A percentile compares a stretch with the other conserved stretches of the same genome.
These are phyloP conservation scores for Todus mexicanus DNA, from an alignment of 2,797 vertebrate species.

Conservation along the genomic window DNA sequence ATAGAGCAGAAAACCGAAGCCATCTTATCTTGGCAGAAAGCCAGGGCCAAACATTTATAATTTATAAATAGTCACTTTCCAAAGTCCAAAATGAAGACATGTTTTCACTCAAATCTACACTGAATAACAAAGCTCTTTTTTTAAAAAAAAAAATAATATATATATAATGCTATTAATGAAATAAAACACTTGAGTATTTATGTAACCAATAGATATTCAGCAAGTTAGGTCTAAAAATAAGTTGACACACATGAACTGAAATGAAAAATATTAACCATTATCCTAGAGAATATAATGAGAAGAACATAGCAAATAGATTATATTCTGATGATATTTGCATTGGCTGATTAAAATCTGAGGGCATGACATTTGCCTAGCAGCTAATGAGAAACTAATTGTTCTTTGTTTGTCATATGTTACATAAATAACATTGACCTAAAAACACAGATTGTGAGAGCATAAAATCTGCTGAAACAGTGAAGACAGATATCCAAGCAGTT, in stretches of 20 bases:
- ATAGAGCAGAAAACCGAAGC: not conserved
- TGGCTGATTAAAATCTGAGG: slow-evolving; percentile 14
- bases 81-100: not conserved
- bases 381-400: slow-evolving; percentile 29
- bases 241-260: not conserved
- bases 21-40: not conserved
- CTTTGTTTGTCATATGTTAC: not conserved
- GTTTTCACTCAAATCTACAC: not conserved
- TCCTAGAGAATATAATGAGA: not conserved
- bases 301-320: not conserved
- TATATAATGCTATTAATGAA: not conserved
- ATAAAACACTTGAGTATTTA: not conserved
- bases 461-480: not conserved
- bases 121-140: too few species aligned
- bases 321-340: not conserved
- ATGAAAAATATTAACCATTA: not conserved
- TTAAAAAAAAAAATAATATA: too few species aligned
- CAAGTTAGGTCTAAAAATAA: not conserved
- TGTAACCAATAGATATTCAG: not conserved
- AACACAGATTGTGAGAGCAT: not conserved
- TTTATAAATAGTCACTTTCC: not conserved
- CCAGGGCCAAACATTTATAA: not conserved
- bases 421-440: not conserved
- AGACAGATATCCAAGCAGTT: not conserved
- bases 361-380: slow-evolving; percentile 12